Conservation (phyloP, 2,888 invertebrate genomes). For the Athrips mouffetella region DNA sequence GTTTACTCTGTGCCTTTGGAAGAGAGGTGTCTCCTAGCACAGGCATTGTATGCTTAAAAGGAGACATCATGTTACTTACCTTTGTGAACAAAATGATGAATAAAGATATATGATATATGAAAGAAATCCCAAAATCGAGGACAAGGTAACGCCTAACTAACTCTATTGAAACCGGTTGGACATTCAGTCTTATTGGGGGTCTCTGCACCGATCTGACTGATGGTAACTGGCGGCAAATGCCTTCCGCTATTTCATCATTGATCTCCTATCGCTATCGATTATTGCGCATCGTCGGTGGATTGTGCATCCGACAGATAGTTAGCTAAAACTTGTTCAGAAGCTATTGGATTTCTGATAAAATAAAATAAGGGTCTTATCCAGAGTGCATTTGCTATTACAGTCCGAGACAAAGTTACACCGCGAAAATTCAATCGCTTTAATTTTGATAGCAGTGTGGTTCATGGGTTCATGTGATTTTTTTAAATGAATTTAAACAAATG, state of each 20-base stretch:
- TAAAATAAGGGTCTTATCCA: background rate
- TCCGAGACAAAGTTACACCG: too few species aligned
- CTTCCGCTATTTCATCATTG: constrained; percentile 12
- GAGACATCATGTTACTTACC: too few species aligned
- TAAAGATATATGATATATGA: too few species aligned
- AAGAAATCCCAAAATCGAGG: constrained; percentile 27
- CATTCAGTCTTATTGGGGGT: constrained; percentile 4
- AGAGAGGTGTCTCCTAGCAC: too few species aligned
- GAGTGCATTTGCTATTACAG: background rate
- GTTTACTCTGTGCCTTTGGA: too few species aligned
- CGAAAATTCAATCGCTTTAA: too few species aligned
- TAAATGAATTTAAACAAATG: too few species aligned
- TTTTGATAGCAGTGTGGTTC: too few species aligned
- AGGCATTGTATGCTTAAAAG: too few species aligned
- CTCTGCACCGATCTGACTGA: background rate
- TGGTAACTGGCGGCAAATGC: background rate
- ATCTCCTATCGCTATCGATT: constrained; percentile 6
- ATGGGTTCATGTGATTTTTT: background rate
- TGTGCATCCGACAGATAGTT: constrained; percentile 2
- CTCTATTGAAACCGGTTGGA: constrained; percentile 19
- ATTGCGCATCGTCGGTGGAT: background rate
- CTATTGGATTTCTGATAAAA: constrained; percentile 2
- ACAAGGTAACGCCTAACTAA: constrained; percentile 25
- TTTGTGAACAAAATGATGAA: too few species aligned
- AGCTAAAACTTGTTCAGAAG: constrained; percentile 2